Conservation (phyloP, 2,888 invertebrate species). For the Lucinisca nassula region DNA sequence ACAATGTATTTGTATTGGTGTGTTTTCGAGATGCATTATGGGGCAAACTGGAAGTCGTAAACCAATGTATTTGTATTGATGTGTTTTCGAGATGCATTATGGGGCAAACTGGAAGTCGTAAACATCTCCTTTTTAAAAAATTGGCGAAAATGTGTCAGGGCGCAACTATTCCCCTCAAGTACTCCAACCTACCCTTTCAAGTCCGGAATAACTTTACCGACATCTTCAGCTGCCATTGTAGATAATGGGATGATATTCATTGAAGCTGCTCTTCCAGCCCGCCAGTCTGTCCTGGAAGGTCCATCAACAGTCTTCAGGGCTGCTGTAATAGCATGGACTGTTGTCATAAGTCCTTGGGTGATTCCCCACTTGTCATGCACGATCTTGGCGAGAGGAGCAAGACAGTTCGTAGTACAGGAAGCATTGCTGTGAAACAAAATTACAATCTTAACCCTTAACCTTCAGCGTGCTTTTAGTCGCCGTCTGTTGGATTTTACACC, state of each 20-base stretch:
- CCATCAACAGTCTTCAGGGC: slow-evolving; percentile 99
- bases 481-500: too few relatives aligned
- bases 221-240: slow-evolving; percentile 99
- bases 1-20: too few relatives aligned
- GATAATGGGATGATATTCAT: slow-evolving; percentile 99
- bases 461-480: too few relatives aligned
- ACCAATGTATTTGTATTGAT: too few relatives aligned
- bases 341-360: slow-evolving; percentile 98
- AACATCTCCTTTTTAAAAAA: too few relatives aligned
- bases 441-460: too few relatives aligned
- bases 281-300: slow-evolving; percentile 96
- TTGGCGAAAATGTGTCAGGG: too few relatives aligned
- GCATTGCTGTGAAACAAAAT: slow-evolving; percentile 91
- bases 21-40: too few relatives aligned
- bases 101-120: too few relatives aligned
- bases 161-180: too few relatives aligned
- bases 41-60: too few relatives aligned
- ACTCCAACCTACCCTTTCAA: slow-evolving; percentile 92
- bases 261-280: slow-evolving; percentile 99
- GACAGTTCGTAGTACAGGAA: slow-evolving; percentile 99
- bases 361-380: slow-evolving; percentile 98
- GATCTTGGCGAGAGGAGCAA: slow-evolving; percentile 99
- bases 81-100: too few relatives aligned
- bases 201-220: slow-evolving; percentile 99
- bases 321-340: slow-evolving; percentile 98